Conservation (phyloP, 2,113 vertebrate species). For the Sinocyclocheilus anophthalmus region DNA sequence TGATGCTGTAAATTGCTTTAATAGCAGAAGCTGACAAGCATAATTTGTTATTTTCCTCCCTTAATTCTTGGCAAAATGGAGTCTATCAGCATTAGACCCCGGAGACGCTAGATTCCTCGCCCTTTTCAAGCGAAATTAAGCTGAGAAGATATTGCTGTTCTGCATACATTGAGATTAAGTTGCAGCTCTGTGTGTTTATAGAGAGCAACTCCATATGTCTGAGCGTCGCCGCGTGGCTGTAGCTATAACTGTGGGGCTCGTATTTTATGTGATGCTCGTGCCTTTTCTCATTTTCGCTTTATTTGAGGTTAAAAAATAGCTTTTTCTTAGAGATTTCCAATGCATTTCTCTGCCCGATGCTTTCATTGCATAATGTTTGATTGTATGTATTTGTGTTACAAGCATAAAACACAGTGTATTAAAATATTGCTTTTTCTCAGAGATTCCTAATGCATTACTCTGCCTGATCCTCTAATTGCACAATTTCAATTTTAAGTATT, state of each 20-base stretch:
- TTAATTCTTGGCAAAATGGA: slow-evolving; percentile 37
- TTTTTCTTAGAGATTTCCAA: background rate
- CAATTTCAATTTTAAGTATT: no score
- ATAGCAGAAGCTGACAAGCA: slow-evolving; percentile 40
- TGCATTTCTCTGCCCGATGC: background rate
- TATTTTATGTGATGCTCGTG: background rate
- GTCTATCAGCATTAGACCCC: slow-evolving; percentile 31
- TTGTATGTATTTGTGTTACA: background rate
- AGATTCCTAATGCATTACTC: background rate
- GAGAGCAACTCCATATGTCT: background rate
- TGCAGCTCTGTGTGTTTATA: slow-evolving; percentile 17
- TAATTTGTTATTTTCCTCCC: slow-evolving; percentile 45
- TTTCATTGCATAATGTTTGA: no score
- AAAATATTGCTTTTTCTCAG: no score
- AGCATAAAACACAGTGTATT: no score
- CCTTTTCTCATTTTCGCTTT: background rate
- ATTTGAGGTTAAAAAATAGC: background rate
- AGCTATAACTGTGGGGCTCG: background rate
- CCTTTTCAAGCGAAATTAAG: slow-evolving; percentile 24
- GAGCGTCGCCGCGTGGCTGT: no score
- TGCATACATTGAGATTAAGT: background rate
- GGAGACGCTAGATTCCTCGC: background rate
- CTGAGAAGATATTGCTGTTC: background rate
- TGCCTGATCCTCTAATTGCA: background rate
- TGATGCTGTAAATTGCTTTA: slow-evolving; percentile 53